Conservation (phyloP, 2,113 vertebrate species). For the Xyrauchen texanus region DNA sequence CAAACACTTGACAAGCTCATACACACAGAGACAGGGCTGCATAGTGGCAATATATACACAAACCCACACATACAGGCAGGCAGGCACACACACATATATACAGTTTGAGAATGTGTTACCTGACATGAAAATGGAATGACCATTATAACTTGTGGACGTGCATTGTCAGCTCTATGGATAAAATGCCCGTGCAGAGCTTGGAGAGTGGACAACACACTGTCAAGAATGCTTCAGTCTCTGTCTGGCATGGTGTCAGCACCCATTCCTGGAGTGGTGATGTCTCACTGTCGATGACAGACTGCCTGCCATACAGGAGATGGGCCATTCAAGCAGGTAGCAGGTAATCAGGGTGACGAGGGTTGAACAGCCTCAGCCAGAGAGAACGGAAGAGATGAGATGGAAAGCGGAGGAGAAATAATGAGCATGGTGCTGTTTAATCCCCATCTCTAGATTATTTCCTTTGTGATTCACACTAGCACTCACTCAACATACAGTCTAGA, state of each 20-base stretch:
- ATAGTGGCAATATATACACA: slow-evolving; percentile 11
- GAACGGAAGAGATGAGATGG: slow-evolving; percentile 32
- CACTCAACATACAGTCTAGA: no score
- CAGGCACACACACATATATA: slow-evolving; percentile 30
- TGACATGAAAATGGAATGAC: slow-evolving; percentile 52
- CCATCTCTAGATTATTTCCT: slow-evolving; percentile 31
- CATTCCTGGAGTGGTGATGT: slow-evolving; percentile 49
- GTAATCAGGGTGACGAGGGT: slow-evolving; percentile 42
- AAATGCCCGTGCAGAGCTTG: slow-evolving; percentile 30
- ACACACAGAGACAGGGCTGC: slow-evolving; percentile 11
- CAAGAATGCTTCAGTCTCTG: slow-evolving; percentile 43
- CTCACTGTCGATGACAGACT: slow-evolving; percentile 50
- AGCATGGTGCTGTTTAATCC: slow-evolving; percentile 26
- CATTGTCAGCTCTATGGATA: slow-evolving; percentile 49
- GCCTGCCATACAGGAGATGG: slow-evolving; percentile 11
- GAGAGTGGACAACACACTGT: slow-evolving; percentile 49
- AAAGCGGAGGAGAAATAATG: slow-evolving; percentile 36
- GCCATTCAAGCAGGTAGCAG: slow-evolving; percentile 32
- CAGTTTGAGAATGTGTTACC: slow-evolving; percentile 27
- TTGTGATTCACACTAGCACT: slow-evolving; percentile 8
- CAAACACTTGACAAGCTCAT: slow-evolving; percentile 6
- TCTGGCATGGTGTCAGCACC: slow-evolving; percentile 46
- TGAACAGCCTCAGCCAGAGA: slow-evolving; percentile 35
- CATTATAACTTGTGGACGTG: slow-evolving; percentile 54
- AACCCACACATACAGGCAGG: slow-evolving; percentile 6